A percentile compares a stretch with the other conserved stretches of the same genome.
phyloP scores from a whole-genome alignment of 1,140 invertebrate genomes.

The Fragariocoptes setiger region DNA sequence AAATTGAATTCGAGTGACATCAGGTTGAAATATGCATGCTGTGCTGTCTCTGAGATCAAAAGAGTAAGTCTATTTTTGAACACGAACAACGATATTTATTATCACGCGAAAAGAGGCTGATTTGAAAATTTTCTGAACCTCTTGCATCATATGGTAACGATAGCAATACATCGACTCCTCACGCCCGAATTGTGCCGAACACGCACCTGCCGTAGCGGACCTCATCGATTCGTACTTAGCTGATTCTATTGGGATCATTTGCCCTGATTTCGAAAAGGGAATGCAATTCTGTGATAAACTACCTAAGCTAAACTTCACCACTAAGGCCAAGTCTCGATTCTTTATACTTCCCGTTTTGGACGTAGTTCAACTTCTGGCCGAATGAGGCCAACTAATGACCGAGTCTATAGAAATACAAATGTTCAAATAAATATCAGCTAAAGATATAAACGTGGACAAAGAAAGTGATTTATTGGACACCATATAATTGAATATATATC shows the following conservation, averaged over 20 bases:
- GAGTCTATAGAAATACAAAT: no score
- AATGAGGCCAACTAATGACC: no score
- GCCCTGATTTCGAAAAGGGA: neutral
- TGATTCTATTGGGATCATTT: neutral
- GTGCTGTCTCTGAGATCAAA: neutral
- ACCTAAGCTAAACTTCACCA: neutral
- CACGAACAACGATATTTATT: no score
- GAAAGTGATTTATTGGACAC: no score
- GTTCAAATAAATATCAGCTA: no score
- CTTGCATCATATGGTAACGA: no score
- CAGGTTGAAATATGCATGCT: neutral
- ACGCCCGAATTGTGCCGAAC: neutral
- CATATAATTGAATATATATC: no score
- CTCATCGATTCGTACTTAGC: neutral
- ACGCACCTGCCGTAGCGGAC: neutral
- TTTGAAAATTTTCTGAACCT: no score
- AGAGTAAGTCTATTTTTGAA: no score
- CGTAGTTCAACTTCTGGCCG: neutral
- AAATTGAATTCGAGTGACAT: neutral
- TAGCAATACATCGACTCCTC: neutral
- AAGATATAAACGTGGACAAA: no score
- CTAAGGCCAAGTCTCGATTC: neutral
- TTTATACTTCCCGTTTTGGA: neutral
- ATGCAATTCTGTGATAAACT: neutral
- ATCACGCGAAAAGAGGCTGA: no score